Conservation (phyloP, 2,113 vertebrate species). For the Corythaixoides concolor region DNA sequence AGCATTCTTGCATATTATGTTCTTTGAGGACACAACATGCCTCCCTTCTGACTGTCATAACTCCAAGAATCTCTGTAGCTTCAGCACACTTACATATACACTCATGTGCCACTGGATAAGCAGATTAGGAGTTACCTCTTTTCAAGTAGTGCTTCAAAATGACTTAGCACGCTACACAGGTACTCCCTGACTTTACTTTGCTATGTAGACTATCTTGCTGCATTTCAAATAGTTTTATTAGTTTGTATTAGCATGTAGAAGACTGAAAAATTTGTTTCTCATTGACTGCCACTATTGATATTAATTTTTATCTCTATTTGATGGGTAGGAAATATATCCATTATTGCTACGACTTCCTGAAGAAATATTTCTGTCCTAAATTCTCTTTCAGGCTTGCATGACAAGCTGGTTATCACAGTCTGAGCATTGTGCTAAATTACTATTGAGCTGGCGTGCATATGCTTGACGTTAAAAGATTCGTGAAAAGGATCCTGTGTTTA, state of each 20-base stretch:
- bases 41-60: neutral
- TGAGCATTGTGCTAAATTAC: neutral
- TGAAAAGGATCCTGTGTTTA: neutral
- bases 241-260: neutral
- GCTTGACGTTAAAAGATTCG: neutral
- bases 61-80: neutral
- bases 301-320: neutral
- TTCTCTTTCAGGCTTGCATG: neutral
- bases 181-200: neutral
- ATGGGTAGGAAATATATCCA: neutral
- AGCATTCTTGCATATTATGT: neutral
- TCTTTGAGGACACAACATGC: neutral
- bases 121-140: neutral
- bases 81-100: neutral
- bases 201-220: neutral
- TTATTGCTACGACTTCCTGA: neutral
- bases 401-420: neutral
- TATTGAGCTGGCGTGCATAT: neutral
- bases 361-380: neutral
- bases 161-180: neutral
- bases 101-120: neutral
- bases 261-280: neutral
- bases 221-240: neutral
- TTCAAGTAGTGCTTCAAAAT: neutral
- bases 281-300: neutral